These are phyloP conservation scores for Tragelaphus scriptus DNA, from an alignment of 2,113 vertebrate genomes.

Conservation along the genomic window DNA sequence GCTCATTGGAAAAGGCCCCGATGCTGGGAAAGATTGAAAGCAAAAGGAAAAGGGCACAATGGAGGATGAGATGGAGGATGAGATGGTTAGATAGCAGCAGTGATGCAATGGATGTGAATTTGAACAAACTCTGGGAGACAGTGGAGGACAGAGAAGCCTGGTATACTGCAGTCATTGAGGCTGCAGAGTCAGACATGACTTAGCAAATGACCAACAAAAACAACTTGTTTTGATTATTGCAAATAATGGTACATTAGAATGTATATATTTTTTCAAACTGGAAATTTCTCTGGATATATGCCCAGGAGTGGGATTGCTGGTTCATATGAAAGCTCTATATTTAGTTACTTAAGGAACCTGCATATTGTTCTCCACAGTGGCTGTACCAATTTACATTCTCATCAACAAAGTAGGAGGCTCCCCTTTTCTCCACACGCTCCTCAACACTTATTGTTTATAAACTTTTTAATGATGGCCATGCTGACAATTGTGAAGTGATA, in stretches of 20 bases:
- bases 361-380: not conserved
- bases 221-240: not conserved
- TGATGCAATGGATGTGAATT: not conserved
- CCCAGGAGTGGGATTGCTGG: not conserved
- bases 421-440: not conserved
- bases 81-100: not conserved
- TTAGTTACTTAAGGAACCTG: not conserved
- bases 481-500: not conserved
- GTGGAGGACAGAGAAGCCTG: not conserved
- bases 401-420: not conserved
- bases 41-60: not conserved
- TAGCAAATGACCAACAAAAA: not conserved
- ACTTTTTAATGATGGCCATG: not conserved
- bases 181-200: not conserved
- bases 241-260: not conserved
- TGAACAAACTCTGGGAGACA: not conserved
- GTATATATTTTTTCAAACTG: not conserved
- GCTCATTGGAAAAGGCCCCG: not conserved
- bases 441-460: not conserved
- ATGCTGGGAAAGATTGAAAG: not conserved
- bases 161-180: not conserved
- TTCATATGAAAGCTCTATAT: not conserved
- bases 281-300: not conserved
- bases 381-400: not conserved
- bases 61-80: not conserved